Base-by-base conservation (phyloP, 2,113 vertebrate species). In the Mionectes macconnelli region DNA sequence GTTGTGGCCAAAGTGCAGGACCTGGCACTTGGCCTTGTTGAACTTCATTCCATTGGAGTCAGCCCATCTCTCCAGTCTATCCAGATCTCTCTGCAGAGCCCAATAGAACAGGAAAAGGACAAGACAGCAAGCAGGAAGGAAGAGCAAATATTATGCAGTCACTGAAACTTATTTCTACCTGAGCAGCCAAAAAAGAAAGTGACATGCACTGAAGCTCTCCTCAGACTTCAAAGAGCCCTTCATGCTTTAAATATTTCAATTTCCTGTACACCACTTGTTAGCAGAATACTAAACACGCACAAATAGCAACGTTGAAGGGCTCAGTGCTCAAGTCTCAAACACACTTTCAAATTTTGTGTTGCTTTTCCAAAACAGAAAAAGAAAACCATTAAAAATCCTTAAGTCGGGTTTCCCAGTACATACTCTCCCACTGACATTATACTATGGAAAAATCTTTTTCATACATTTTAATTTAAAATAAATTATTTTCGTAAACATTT, bases 161-260 rank as follows among this genome's bases (percentile, higher is more conserved):
- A 57, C 45, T 57, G 50, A 77, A 84, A 52, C 31, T 78, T 55
- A 68, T 33, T 94, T 94, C 76, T 82, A 63, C 24, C 56, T 84
- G 55, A 72, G 64, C 57, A 75, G 44, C 14, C 79, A 40, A 40
- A 90, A 53, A 37, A 12, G 8, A 40, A 83, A 95, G 28, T 24
- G 56, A 60, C 57, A 69, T 3, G 25, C 47, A 73, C 33, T 44
- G 42, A 90, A 78, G 7, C n/a, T 60, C 74, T 86, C 19, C 67
- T 91, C 64, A 87, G 53, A 92, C 30, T 88, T 89, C 84, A 90
- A 78, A 92, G 39, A 91, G 53, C 11, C 24, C 55, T 79, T 83
- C 53, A 8, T 24, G 53, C 88, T 89, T 84, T 74, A 87, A 83
- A 59, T 62, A 84, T 90, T 84, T 84, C 72, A 42, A 82, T 93